Evolutionary conservation across 2,888 invertebrate genomes (phyloP).

Genomic region (Xestia ashworthii): DNA sequence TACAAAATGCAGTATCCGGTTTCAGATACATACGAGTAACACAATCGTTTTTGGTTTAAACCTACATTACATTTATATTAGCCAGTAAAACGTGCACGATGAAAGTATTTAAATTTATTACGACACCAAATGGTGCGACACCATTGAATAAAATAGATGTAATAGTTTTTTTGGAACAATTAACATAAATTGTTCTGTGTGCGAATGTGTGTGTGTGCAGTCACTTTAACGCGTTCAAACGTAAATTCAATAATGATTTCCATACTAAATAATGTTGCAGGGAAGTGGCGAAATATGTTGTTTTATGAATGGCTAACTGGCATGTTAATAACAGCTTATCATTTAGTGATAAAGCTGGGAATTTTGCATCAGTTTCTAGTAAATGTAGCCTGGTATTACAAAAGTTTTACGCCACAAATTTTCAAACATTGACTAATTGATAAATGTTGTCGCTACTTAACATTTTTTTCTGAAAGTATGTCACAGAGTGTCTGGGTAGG

Average conservation of each 20-base stretch:
- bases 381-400: background rate
- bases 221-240: conserved; percentile 39
- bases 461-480: background rate
- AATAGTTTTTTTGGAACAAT: conserved; percentile 46
- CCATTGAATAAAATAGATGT: conserved; percentile 50
- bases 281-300: background rate
- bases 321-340: background rate
- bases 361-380: background rate
- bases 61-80: conserved; percentile 36
- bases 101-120: conserved; percentile 56
- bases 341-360: background rate
- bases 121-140: conserved; percentile 41
- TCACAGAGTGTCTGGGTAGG: background rate
- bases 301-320: background rate
- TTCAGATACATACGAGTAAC: conserved; percentile 12
- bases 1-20: conserved; percentile 1
- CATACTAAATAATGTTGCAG: conserved; percentile 46
- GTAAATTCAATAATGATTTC: conserved; percentile 46
- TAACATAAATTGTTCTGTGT: conserved; percentile 40
- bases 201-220: conserved; percentile 29
- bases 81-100: conserved; percentile 30
- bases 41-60: conserved; percentile 36
- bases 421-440: background rate
- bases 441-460: background rate
- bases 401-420: background rate